phyloP scores from a whole-genome alignment of 2,888 invertebrate species.

The Venusia cambrica region DNA sequence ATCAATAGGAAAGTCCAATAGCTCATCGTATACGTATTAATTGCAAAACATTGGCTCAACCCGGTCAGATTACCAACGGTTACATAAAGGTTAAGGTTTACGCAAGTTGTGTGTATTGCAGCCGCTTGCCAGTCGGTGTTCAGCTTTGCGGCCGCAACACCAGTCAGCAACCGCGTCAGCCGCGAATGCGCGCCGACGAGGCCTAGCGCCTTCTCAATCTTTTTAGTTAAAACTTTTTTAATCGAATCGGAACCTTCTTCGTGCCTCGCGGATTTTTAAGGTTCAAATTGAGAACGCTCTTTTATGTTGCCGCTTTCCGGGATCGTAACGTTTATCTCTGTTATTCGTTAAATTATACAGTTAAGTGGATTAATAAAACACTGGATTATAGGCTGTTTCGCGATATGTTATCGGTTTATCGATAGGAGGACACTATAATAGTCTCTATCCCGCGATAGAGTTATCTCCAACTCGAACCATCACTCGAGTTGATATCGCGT shows the following conservation, averaged over 20 bases:
- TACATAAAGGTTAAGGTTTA: slow-evolving; percentile 65
- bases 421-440: slow-evolving; percentile 45
- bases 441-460: slow-evolving; percentile 37
- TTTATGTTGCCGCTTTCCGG: no score
- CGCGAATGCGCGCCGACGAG: slow-evolving; percentile 26
- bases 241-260: not conserved
- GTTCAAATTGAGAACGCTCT: no score
- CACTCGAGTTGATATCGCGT: no score
- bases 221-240: slow-evolving; percentile 5
- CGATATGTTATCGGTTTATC: slow-evolving; percentile 41
- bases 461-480: slow-evolving; percentile 33
- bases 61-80: slow-evolving; percentile 49
- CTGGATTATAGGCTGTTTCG: slow-evolving; percentile 22
- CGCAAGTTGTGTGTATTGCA: slow-evolving; percentile 48
- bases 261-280: not conserved
- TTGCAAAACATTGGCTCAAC: slow-evolving; percentile 38
- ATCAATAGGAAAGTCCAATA: no score
- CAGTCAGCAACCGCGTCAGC: slow-evolving; percentile 33
- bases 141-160: slow-evolving; percentile 1
- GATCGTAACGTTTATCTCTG: no score
- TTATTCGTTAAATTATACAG: slow-evolving; percentile 18
- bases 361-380: slow-evolving; percentile 23
- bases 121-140: slow-evolving; percentile 7
- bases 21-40: slow-evolving; percentile 13
- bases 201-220: slow-evolving; percentile 19